These are phyloP conservation scores for Drosophila kambysellisi DNA, from an alignment of 2,888 invertebrate genomes.

Conservation along the genomic window DNA sequence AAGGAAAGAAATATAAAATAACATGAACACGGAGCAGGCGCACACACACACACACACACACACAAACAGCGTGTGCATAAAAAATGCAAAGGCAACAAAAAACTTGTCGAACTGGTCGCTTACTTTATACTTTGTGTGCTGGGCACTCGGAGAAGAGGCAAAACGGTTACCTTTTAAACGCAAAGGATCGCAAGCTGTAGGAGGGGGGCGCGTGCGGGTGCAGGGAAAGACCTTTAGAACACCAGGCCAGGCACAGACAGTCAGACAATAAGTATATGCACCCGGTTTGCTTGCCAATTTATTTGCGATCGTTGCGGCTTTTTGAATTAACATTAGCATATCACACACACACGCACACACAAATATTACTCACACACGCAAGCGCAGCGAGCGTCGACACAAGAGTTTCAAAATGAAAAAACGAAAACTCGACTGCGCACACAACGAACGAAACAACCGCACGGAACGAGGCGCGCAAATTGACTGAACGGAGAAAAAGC, in stretches of 20 bases:
- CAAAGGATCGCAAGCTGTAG: constrained; percentile 47
- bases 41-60: not conserved
- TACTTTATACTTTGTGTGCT: constrained; percentile 31
- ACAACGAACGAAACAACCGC: constrained; percentile 42
- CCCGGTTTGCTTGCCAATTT: constrained; percentile 56
- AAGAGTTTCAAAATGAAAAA: constrained; percentile 51
- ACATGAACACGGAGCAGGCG: constrained; percentile 42
- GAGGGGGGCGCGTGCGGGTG: not conserved
- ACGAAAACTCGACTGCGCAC: constrained; percentile 6
- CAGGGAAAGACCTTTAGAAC: constrained; percentile 16
- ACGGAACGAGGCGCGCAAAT: constrained; percentile 53
- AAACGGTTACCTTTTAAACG: constrained; percentile 35
- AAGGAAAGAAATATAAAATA: constrained; percentile 53
- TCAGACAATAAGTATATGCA: constrained; percentile 47
- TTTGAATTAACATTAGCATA: constrained; percentile 73
- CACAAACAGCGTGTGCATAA: constrained; percentile 63
- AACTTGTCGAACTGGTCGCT: constrained; percentile 83
- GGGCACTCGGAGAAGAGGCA: constrained; percentile 16
- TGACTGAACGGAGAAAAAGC: constrained; percentile 59
- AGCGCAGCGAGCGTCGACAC: constrained; percentile 25
- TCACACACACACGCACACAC: constrained; percentile 33
- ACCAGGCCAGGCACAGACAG: constrained; percentile 18
- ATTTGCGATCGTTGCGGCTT: constrained; percentile 58
- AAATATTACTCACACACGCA: constrained; percentile 39
- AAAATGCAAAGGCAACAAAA: constrained; percentile 71